Percentiles rank a stretch among this genome's conserved stretches.
These are phyloP conservation scores for Hipparchia sbordonii DNA, from an alignment of 2,888 invertebrate species.

Conservation along the genomic window DNA sequence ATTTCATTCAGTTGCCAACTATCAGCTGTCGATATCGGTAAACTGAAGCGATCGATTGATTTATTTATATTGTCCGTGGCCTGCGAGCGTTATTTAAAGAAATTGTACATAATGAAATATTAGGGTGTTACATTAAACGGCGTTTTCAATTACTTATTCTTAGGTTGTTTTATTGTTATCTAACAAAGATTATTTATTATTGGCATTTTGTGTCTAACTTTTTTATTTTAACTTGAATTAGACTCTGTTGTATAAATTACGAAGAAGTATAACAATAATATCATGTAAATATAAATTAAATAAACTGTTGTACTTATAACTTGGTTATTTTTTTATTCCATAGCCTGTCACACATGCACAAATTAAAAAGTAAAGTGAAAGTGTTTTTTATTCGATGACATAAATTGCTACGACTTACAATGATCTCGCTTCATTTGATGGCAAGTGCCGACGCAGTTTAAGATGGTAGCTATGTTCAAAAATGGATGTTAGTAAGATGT, in stretches of 20 bases:
- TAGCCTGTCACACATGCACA: neutral
- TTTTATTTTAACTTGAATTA: neutral
- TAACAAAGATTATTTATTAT: neutral
- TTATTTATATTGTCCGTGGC: neutral
- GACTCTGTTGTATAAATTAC: conserved; percentile 4
- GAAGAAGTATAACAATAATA: conserved; percentile 2
- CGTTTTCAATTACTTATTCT: neutral
- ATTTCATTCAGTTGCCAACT: too few relatives aligned
- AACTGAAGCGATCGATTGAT: neutral
- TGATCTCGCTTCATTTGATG: too few relatives aligned
- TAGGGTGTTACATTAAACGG: neutral
- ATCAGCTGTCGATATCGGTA: too few relatives aligned
- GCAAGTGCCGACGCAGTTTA: too few relatives aligned
- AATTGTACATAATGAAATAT: neutral
- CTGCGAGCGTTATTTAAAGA: neutral
- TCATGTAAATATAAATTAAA: conserved; percentile 18
- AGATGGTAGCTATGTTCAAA: too few relatives aligned
- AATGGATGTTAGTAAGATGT: too few relatives aligned
- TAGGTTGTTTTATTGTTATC: neutral
- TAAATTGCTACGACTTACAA: too few relatives aligned
- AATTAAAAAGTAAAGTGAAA: neutral
- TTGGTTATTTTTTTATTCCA: neutral
- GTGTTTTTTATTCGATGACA: too few relatives aligned
- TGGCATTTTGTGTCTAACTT: neutral
- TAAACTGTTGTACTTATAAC: conserved; percentile 16